Evolutionary conservation across 2,113 vertebrate genomes (phyloP).

Genomic region (Gymnobelideus leadbeateri): DNA sequence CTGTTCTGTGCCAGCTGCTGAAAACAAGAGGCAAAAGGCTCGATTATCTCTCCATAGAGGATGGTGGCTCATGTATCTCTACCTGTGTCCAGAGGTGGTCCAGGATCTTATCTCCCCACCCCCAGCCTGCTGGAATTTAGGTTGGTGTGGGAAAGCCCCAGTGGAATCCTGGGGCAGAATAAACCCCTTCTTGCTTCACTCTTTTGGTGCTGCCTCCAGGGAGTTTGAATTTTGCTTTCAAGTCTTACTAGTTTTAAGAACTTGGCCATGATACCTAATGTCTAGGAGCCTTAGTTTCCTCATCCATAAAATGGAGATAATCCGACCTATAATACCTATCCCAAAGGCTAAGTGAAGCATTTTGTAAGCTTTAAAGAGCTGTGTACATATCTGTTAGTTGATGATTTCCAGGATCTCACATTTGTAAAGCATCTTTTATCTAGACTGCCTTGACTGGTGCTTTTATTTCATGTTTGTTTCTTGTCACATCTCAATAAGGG

Average conservation of each 20-base stretch:
- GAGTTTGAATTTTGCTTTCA: not conserved
- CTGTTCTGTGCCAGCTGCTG: not conserved
- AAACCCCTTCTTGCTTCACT: conserved; percentile 4
- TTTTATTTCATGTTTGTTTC: not conserved
- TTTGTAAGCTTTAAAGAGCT: no score
- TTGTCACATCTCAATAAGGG: not conserved
- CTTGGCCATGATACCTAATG: not conserved
- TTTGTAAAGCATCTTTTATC: no score
- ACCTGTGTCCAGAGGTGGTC: not conserved
- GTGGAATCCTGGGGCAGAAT: not conserved
- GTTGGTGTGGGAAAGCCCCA: not conserved
- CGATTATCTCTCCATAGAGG: not conserved
- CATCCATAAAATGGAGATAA: not conserved
- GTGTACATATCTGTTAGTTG: no score
- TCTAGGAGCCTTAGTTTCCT: not conserved
- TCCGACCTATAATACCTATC: not conserved
- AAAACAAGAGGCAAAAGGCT: not conserved
- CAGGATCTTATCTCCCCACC: not conserved
- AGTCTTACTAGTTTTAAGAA: not conserved
- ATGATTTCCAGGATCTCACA: no score
- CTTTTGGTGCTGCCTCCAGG: not conserved
- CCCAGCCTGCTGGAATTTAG: not conserved
- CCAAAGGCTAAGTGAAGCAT: not conserved
- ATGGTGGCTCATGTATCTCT: not conserved
- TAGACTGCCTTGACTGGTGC: no score